Evolutionary conservation across 2,113 vertebrate species (phyloP).

Genomic region (Gambusia holbrooki): DNA sequence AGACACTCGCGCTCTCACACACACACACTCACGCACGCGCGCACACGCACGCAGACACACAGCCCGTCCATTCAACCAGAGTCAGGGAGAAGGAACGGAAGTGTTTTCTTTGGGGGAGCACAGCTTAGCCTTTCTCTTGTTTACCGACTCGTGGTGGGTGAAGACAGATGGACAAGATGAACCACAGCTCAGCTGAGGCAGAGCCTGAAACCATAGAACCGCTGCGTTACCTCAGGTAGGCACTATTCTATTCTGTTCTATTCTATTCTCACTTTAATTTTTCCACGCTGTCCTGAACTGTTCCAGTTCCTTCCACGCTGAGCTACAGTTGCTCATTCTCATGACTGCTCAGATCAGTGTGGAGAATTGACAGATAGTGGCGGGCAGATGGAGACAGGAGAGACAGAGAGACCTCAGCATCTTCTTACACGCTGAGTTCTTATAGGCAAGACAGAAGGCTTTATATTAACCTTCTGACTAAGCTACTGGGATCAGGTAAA

Average conservation of each 20-base stretch:
- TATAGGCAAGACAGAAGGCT: not conserved
- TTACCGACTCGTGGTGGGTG: slow-evolving; percentile 44
- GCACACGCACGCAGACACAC: slow-evolving; percentile 29
- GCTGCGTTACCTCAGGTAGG: slow-evolving; percentile 83
- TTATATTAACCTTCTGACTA: not conserved
- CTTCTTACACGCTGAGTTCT: not conserved
- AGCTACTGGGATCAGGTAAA: not conserved
- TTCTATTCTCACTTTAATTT: not conserved
- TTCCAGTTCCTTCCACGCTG: not conserved
- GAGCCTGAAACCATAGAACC: slow-evolving; percentile 79
- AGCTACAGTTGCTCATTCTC: not conserved
- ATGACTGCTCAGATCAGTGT: not conserved
- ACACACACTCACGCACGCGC: slow-evolving; percentile 6
- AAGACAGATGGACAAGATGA: slow-evolving; percentile 78
- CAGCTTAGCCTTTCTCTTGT: slow-evolving; percentile 48
- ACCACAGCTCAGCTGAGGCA: slow-evolving; percentile 80
- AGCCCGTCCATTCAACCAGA: slow-evolving; percentile 47
- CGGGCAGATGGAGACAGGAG: slow-evolving; percentile 2
- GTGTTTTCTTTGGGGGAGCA: slow-evolving; percentile 41
- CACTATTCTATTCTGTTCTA: slow-evolving; percentile 19
- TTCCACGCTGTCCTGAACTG: not conserved
- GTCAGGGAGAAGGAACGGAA: slow-evolving; percentile 40
- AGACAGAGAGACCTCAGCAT: slow-evolving; percentile 3
- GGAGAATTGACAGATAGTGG: not conserved
- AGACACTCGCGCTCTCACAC: slow-evolving; percentile 18